Evolutionary conservation across 2,888 invertebrate genomes (phyloP).

Genomic region (Caenorhabditis sulstoni): DNA sequence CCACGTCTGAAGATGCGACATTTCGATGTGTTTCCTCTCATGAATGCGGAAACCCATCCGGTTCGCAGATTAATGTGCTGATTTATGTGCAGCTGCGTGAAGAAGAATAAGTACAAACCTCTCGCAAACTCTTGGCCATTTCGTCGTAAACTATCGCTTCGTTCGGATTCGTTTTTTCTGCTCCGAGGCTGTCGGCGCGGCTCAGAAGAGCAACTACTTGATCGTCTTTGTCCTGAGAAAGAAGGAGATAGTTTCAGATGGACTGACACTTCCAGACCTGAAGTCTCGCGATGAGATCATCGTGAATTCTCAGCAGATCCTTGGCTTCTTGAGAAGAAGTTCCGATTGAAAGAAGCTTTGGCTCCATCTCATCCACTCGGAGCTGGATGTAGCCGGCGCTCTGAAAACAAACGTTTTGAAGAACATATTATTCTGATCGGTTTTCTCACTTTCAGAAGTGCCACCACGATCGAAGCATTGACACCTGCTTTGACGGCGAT

Average conservation of each 20-base stretch:
- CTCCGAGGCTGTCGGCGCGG: slow-evolving; percentile 90
- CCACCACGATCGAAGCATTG: slow-evolving; percentile 89
- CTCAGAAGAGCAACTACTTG: slow-evolving; percentile 91
- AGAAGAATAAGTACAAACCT: slow-evolving; percentile 46
- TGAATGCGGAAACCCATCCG: slow-evolving; percentile 16
- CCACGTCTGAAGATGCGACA: slow-evolving; percentile 84
- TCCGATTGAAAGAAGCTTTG: slow-evolving; percentile 89
- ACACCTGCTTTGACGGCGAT: slow-evolving; percentile 92
- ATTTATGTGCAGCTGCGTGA: slow-evolving; percentile 44
- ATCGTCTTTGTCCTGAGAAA: slow-evolving; percentile 89
- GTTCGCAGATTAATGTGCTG: slow-evolving; percentile 40
- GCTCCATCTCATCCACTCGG: slow-evolving; percentile 90
- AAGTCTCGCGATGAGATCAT: slow-evolving; percentile 89
- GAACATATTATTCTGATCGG: too few species aligned
- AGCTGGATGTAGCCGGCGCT: slow-evolving; percentile 89
- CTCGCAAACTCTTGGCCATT: slow-evolving; percentile 65
- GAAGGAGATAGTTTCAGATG: slow-evolving; percentile 30
- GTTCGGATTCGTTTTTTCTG: slow-evolving; percentile 84
- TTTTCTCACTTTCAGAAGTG: slow-evolving; percentile 87
- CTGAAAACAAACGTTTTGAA: too few species aligned
- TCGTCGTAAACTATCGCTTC: slow-evolving; percentile 70
- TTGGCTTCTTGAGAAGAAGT: slow-evolving; percentile 87
- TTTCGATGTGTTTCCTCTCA: slow-evolving; percentile 15
- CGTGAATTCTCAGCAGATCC: slow-evolving; percentile 87
- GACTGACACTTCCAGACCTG: slow-evolving; percentile 83